Evolutionary conservation across 2,797 vertebrate species (phyloP).

Genomic region (Siniperca scherzeri): DNA sequence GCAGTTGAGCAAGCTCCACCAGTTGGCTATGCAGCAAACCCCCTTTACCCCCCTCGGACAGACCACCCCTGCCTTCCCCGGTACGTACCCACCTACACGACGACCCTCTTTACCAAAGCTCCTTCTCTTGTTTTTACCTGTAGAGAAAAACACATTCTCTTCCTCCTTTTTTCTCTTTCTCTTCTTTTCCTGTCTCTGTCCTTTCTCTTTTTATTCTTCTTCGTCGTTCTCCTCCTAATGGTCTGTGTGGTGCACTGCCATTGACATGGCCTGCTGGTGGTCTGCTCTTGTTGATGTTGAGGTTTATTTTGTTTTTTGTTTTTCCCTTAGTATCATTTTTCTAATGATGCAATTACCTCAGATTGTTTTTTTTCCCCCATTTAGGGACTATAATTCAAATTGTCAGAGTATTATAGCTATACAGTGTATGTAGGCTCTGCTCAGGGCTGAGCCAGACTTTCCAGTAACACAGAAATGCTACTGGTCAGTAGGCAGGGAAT

Average conservation of each 20-base stretch:
- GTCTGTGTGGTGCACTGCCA: conserved; percentile 78
- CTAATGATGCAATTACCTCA: conserved; percentile 18
- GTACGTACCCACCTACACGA: conserved; percentile 97
- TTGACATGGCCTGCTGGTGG: conserved; percentile 86
- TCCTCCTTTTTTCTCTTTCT: conserved; percentile 84
- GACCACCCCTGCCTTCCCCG: conserved; percentile 99
- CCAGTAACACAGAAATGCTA: conserved; percentile 29
- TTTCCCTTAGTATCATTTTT: conserved; percentile 46
- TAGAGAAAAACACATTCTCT: conserved; percentile 85
- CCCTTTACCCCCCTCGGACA: conserved; percentile 99
- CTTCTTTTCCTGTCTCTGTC: conserved; percentile 73
- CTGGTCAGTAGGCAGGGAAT: conserved; percentile 27
- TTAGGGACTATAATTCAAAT: conserved; percentile 3
- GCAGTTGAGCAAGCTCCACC: conserved; percentile 99
- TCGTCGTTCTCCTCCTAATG: conserved; percentile 73
- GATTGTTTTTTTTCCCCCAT: neutral
- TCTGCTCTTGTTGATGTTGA: conserved; percentile 84
- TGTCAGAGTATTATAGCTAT: neutral
- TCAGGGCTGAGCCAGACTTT: conserved; percentile 31
- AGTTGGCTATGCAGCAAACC: conserved; percentile 99
- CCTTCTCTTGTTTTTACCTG: conserved; percentile 91
- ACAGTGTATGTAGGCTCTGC: conserved; percentile 31
- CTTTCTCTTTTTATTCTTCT: conserved; percentile 72
- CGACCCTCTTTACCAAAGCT: conserved; percentile 89
- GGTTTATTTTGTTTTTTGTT: conserved; percentile 71